These are phyloP conservation scores for Caenorhabditis sp. DNA, from an alignment of 2,888 invertebrate genomes.

Conservation along the genomic window DNA sequence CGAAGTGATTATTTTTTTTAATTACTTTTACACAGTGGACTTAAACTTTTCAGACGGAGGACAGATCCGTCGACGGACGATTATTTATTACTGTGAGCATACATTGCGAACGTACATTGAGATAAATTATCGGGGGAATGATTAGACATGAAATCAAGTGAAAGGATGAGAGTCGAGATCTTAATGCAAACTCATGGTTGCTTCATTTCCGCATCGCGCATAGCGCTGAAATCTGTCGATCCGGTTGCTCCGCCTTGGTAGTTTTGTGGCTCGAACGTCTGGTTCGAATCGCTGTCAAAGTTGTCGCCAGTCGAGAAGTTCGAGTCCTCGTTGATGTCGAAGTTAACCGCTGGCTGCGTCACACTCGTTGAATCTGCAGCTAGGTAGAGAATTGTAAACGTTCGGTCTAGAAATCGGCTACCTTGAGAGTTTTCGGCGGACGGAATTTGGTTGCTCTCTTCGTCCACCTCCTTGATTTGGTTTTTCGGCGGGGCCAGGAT, in stretches of 20 bases:
- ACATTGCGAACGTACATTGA: no score
- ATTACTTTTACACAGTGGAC: no score
- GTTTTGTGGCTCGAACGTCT: slow-evolving; percentile 66
- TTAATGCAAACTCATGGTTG: slow-evolving; percentile 16
- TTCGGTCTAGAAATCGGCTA: slow-evolving; percentile 10
- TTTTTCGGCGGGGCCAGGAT: slow-evolving; percentile 60
- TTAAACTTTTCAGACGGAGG: no score
- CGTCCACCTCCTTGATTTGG: slow-evolving; percentile 59
- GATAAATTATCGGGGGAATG: no score
- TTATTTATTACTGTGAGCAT: no score
- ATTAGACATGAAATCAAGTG: slow-evolving; percentile 14
- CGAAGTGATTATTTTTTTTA: no score
- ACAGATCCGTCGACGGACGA: no score
- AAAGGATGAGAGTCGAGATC: neutral
- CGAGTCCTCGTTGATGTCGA: slow-evolving; percentile 75
- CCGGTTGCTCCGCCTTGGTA: slow-evolving; percentile 47
- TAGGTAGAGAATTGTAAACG: neutral
- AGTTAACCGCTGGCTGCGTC: slow-evolving; percentile 28
- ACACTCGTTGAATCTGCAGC: slow-evolving; percentile 52
- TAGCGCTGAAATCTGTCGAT: slow-evolving; percentile 75
- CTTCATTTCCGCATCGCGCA: slow-evolving; percentile 72
- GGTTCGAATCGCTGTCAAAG: slow-evolving; percentile 77
- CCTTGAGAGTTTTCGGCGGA: slow-evolving; percentile 74
- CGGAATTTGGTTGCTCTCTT: slow-evolving; percentile 66
- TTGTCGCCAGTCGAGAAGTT: slow-evolving; percentile 75